Percentiles rank a stretch among this genome's conserved stretches.
Evolutionary conservation across 1,140 invertebrate genomes (phyloP).

Genomic region (Hesperophylax magnus): DNA sequence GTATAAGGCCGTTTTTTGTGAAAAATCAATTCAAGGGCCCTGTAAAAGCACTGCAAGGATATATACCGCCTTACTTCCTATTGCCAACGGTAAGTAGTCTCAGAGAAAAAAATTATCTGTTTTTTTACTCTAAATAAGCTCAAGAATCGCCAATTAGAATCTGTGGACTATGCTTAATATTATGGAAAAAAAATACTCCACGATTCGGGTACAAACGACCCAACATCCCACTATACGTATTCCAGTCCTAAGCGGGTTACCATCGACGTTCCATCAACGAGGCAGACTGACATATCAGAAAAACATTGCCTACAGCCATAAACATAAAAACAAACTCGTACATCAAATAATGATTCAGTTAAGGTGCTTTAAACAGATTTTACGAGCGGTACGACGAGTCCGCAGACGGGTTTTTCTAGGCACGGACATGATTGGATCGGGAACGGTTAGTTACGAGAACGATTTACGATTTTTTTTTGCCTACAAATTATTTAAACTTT

Average conservation of each 20-base stretch:
- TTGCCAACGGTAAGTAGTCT: too few relatives aligned
- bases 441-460: slow-evolving; percentile 31
- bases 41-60: too few relatives aligned
- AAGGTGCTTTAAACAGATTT: slow-evolving; percentile 30
- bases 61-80: too few relatives aligned
- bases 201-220: too few relatives aligned
- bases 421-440: slow-evolving; percentile 1
- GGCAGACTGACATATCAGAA: slow-evolving; percentile 17
- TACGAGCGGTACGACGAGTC: slow-evolving; percentile 15
- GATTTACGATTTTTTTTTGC: slow-evolving; percentile 20
- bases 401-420: slow-evolving; percentile 14
- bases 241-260: background rate
- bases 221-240: too few relatives aligned
- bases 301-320: slow-evolving; percentile 21
- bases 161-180: too few relatives aligned
- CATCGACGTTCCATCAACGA: background rate
- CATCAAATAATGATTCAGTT: slow-evolving; percentile 41
- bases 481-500: slow-evolving; percentile 16
- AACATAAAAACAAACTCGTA: slow-evolving; percentile 42
- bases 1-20: too few relatives aligned
- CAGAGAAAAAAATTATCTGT: too few relatives aligned
- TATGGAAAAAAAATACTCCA: too few relatives aligned
- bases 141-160: too few relatives aligned
- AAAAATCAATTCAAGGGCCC: too few relatives aligned
- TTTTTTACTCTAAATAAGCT: too few relatives aligned